Evolutionary conservation across 2,888 invertebrate genomes (phyloP), one percentile per base, ranked within the genome.

Genomic region (Acholoe squamosa): DNA sequence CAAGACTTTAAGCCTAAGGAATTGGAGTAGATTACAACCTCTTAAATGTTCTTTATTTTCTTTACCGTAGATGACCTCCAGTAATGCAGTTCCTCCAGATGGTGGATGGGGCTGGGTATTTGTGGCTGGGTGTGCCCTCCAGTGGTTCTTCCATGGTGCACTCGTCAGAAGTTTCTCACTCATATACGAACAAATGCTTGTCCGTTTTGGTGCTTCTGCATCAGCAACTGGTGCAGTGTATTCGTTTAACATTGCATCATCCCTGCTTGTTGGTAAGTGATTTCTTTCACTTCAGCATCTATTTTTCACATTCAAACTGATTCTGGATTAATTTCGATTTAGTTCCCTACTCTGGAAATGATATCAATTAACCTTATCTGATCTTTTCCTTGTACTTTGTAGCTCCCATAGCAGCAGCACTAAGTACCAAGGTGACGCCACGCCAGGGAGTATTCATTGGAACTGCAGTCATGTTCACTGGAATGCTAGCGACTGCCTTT

Each of bases 31-130:
- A n/a, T n/a, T n/a, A n/a, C 5, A 43, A 43, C 43, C 43, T 7
- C 5, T 10, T 43, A 43, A 43, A 43, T 7, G 5, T 10, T 43
- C 10, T 43, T 43, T 43, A 3, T 43, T 3, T 43, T 43, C 43
- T 43, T 43, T 3, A 43, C 43, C 10, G 5, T 43, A 43, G 43
- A 43, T 43, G 43, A 43, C 3, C 5, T 43, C 43, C 14, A 5
- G 19, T 1, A 19, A 5, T n/a, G 61, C 43, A 34, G 34, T 28
- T 52, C 89, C 89, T 52, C 89, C 89, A 12, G 89, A 89, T 43
- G 89, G 89, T 5, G 89, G 89, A 0, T 89, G 89, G 89, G 89
- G 89, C 22, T 89, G 77, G 77, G 19, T 89, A 10, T 34, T 89
- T 7, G 52, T 89, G 19, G 76, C 76, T 34, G 89, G 77, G 43